These are phyloP conservation scores for Melanerpes formicivorus DNA, from an alignment of 2,113 vertebrate genomes.

Conservation along the genomic window DNA sequence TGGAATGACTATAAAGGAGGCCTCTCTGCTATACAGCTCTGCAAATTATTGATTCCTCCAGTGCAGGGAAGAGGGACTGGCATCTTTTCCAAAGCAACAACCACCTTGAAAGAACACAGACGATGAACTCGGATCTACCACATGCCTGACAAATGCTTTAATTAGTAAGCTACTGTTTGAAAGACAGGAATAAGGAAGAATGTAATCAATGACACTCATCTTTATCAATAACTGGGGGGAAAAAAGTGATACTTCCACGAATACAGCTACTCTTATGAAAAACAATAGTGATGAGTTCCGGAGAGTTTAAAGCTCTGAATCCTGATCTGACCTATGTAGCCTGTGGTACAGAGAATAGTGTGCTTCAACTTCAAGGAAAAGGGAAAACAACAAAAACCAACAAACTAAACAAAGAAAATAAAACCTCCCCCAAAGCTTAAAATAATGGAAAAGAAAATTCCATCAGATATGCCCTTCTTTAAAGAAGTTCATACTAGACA, in stretches of 20 bases:
- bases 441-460: not conserved
- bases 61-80: not conserved
- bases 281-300: not conserved
- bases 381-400: not conserved
- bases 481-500: not conserved
- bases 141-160: not conserved
- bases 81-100: not conserved
- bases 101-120: not conserved
- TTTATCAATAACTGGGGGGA: not conserved
- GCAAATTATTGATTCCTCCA: not conserved
- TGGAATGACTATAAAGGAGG: not conserved
- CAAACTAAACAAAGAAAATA: not conserved
- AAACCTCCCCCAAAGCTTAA: not conserved
- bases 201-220: not conserved
- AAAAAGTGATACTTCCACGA: not conserved
- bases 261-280: not conserved
- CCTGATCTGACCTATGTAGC: not conserved
- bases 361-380: not conserved
- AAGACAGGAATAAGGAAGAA: not conserved
- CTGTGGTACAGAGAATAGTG: not conserved
- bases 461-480: not conserved
- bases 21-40: not conserved
- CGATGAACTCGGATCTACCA: not conserved
- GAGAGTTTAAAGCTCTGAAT: not conserved
- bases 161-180: not conserved